Evolutionary conservation across 2,888 invertebrate species (phyloP), one percentile per base, ranked within the genome.

Genomic region (Aromia moschata): DNA sequence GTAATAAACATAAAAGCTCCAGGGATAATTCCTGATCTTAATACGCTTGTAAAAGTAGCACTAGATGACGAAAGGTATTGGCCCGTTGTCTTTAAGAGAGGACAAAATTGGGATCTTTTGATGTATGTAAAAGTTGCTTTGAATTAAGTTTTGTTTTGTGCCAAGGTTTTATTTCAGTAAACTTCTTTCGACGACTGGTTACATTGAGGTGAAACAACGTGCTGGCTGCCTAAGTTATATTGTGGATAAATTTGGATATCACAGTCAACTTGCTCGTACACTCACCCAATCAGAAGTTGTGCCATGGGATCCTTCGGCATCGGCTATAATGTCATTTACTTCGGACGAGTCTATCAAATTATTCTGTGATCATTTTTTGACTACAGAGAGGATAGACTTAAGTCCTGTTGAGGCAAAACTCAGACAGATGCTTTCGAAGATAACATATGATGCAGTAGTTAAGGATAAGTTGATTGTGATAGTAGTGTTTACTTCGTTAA

Each of bases 21-120:
- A 0, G 94, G 93, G 75, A 85, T 96, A 60, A 81, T 97, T 38
- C 96, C 97, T 0, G 93, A 94, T 72, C 80, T 96, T 54, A 84
- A 86, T 68, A 85, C 86, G 0, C 79, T 97, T 37, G 84, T 87
- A 60, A 89, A 90, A 77, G 91, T 96, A 7, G 84, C 86, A 67
- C 85, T 96, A 3, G 85, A 90, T 65, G 96, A 96, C 78, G 88
- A 91, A 1, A 83, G 95, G 43, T 97, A 96, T 80, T 96, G 96
- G 96, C 90, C 93, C 1, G 89, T 96, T 41, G 85, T 86, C 9
- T 96, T 96, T 82, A 89, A 91, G 70, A 84, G 88, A 56, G 88
- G 88, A 40, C 85, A 90, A 58, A 95, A 96, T 78, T 96, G 95
- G 94, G 87, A 90, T 54, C 87, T 90, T 62, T 81, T 96, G 56